These are phyloP conservation scores for Archilochus colubris DNA, from an alignment of 2,113 vertebrate species.

Conservation along the genomic window DNA sequence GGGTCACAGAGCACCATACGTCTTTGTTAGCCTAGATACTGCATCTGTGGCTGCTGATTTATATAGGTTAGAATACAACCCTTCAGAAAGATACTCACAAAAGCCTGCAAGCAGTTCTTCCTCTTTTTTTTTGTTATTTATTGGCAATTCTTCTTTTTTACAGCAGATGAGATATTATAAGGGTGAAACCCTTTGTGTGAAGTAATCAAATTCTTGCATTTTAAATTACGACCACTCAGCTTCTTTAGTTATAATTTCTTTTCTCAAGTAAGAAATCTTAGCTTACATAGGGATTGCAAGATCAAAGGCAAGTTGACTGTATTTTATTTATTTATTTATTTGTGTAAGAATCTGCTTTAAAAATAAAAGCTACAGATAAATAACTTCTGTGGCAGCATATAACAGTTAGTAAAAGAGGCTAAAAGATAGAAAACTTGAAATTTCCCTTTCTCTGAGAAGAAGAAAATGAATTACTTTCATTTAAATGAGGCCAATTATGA, in stretches of 20 bases:
- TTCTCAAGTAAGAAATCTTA: not conserved
- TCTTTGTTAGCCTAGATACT: conserved; percentile 28
- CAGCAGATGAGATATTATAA: not conserved
- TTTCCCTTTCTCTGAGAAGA: not conserved
- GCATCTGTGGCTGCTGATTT: conserved; percentile 13
- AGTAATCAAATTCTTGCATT: not conserved
- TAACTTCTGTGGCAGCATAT: not conserved
- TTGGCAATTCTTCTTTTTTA: not conserved
- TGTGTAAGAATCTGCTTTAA: not conserved
- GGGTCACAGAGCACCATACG: not conserved
- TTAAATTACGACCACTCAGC: not conserved
- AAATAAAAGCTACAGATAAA: not conserved
- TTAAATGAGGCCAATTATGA: not conserved
- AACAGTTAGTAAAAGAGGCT: not conserved
- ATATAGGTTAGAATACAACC: not conserved
- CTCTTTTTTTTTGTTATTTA: not conserved
- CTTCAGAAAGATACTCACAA: not conserved
- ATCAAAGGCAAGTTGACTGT: not conserved
- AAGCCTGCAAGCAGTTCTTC: not conserved
- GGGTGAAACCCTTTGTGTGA: not conserved
- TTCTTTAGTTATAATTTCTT: not conserved
- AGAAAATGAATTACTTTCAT: not conserved
- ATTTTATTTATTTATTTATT: not conserved
- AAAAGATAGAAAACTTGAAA: not conserved
- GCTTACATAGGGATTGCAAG: not conserved